Evolutionary conservation across 92 coral and sea anemone genomes (phyloP).

Genomic region (Desmophyllum pertusum): DNA sequence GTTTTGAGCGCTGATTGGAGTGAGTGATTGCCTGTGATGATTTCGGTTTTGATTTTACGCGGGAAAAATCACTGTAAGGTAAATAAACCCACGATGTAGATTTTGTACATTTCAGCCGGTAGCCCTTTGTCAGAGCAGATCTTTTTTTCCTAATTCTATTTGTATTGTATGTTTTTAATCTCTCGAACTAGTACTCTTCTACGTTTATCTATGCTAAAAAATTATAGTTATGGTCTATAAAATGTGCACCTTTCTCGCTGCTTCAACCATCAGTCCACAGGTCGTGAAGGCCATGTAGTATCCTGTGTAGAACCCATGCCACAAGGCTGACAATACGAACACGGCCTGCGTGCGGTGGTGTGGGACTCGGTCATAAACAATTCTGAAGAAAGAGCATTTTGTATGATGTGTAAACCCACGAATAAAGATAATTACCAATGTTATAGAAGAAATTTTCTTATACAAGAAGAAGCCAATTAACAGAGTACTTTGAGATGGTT

Average conservation of each 20-base stretch:
- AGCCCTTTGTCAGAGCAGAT: background rate
- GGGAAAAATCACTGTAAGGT: no score
- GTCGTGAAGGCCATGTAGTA: conserved; percentile 81
- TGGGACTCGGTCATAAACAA: conserved; percentile 80
- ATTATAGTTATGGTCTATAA: background rate
- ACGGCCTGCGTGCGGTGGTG: conserved; percentile 69
- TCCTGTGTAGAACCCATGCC: conserved; percentile 99
- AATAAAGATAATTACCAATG: background rate
- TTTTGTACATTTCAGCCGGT: no score
- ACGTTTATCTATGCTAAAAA: background rate
- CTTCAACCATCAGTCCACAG: conserved; percentile 71
- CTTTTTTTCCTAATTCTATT: background rate
- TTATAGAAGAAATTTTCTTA: no score
- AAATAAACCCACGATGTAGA: no score
- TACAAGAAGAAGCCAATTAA: no score
- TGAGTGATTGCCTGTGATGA: no score
- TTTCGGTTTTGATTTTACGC: no score
- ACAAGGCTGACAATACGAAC: conserved; percentile 77
- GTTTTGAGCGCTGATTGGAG: no score
- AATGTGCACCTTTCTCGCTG: conserved; percentile 74
- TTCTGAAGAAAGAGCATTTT: conserved; percentile 34
- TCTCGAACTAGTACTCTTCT: background rate
- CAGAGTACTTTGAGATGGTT: no score
- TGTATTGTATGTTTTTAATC: background rate
- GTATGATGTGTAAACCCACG: background rate